phyloP scores from a whole-genome alignment of 2,113 vertebrate species.

The Platichthys flesus region DNA sequence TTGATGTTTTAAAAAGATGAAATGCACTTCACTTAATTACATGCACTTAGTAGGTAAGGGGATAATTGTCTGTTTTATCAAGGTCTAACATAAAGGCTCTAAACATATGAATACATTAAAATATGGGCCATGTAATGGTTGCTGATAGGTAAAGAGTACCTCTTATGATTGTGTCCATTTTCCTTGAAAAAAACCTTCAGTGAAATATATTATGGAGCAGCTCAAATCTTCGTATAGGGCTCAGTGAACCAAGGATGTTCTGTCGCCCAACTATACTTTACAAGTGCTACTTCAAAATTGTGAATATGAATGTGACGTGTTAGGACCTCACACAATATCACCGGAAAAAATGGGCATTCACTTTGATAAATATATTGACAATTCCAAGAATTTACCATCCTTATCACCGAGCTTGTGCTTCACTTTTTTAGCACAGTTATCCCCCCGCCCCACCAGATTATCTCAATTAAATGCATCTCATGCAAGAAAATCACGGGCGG shows the following conservation, averaged over 20 bases:
- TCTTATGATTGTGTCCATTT: too few species aligned
- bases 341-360: background rate
- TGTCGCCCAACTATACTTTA: too few species aligned
- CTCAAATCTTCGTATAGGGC: too few species aligned
- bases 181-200: too few species aligned
- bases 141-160: too few species aligned
- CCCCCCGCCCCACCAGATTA: conserved; percentile 1
- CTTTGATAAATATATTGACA: background rate
- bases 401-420: background rate
- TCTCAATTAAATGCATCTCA: conserved; percentile 28
- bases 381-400: background rate
- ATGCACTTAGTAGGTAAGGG: too few species aligned
- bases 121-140: too few species aligned
- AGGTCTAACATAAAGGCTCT: background rate
- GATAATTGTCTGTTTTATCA: background rate
- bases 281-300: too few species aligned
- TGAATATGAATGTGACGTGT: background rate
- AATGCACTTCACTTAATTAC: background rate
- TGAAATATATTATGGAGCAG: too few species aligned
- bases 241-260: too few species aligned
- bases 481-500: conserved; percentile 39
- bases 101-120: background rate
- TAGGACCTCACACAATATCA: background rate
- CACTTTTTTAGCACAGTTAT: conserved; percentile 14
- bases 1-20: too few species aligned